Evolutionary conservation across 2,797 vertebrate species (phyloP).

Genomic region (Sciaenops ocellatus): DNA sequence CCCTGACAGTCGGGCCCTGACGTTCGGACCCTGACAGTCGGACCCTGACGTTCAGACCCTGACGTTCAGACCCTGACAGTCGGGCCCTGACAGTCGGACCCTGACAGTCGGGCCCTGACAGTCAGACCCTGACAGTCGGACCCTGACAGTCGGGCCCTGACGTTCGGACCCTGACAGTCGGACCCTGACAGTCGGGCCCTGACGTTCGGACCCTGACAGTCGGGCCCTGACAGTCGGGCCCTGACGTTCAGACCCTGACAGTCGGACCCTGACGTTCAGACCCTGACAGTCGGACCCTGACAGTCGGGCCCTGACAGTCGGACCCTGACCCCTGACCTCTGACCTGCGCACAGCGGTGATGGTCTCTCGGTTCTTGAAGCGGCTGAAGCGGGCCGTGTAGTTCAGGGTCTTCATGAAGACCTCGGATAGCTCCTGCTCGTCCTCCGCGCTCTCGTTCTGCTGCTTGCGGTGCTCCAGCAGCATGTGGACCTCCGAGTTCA

Average conservation of each 20-base stretch:
- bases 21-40: too few species aligned
- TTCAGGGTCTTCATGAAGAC: conserved; percentile 98
- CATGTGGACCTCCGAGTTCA: conserved; percentile 98
- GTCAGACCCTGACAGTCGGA: too few species aligned
- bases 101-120: background rate
- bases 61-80: too few species aligned
- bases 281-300: too few species aligned
- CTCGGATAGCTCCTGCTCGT: conserved; percentile 96
- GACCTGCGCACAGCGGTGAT: conserved; percentile 96
- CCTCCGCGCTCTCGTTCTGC: conserved; percentile 97
- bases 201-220: too few species aligned
- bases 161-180: too few species aligned
- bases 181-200: background rate
- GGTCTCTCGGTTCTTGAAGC: conserved; percentile 97
- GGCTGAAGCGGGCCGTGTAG: conserved; percentile 95
- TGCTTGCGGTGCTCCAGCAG: conserved; percentile 96
- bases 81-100: too few species aligned
- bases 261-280: background rate
- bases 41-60: background rate
- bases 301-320: too few species aligned
- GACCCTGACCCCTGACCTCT: too few species aligned
- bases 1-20: background rate
- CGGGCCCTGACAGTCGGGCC: background rate
- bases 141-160: background rate
- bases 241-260: too few species aligned